Conservation (phyloP, 1,140 invertebrate species). For the Druon quercuslanigerum region DNA sequence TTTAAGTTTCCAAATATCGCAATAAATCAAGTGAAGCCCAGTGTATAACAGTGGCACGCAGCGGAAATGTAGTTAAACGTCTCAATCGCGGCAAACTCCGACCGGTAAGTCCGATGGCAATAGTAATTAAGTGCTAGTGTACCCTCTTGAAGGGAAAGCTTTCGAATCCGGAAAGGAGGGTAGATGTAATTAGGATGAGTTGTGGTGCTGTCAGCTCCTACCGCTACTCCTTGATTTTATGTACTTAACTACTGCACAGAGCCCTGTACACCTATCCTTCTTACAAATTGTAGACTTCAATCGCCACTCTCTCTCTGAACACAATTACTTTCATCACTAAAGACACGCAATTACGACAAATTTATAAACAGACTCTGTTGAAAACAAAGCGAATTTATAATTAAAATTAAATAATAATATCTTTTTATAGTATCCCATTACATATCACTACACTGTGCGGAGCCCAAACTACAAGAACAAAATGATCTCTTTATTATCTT, state of each 20-base stretch:
- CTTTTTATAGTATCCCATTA: too few species aligned
- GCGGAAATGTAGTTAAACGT: constrained; percentile 64
- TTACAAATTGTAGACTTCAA: background rate
- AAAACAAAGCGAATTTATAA: too few species aligned
- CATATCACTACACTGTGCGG: too few species aligned
- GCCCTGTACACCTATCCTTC: background rate
- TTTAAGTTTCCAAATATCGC: background rate
- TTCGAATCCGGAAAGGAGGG: constrained; percentile 65
- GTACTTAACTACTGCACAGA: constrained; percentile 18
- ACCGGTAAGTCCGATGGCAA: constrained; percentile 61
- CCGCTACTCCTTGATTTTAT: constrained; percentile 19
- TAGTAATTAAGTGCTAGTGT: constrained; percentile 66
- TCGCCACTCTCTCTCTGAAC: background rate
- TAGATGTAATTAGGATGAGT: constrained; percentile 70
- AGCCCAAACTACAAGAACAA: background rate
- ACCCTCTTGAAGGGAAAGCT: constrained; percentile 57
- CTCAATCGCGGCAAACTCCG: constrained; percentile 56
- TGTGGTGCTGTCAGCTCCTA: constrained; percentile 55
- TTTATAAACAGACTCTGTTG: too few species aligned
- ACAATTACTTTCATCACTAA: too few species aligned
- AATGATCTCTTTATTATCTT: background rate
- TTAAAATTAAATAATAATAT: too few species aligned
- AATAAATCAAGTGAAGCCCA: constrained; percentile 23
- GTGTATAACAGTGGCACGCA: constrained; percentile 42
- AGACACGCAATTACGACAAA: too few species aligned